These are phyloP conservation scores for Amia ocellicauda DNA, from an alignment of 2,113 vertebrate genomes.

Conservation along the genomic window DNA sequence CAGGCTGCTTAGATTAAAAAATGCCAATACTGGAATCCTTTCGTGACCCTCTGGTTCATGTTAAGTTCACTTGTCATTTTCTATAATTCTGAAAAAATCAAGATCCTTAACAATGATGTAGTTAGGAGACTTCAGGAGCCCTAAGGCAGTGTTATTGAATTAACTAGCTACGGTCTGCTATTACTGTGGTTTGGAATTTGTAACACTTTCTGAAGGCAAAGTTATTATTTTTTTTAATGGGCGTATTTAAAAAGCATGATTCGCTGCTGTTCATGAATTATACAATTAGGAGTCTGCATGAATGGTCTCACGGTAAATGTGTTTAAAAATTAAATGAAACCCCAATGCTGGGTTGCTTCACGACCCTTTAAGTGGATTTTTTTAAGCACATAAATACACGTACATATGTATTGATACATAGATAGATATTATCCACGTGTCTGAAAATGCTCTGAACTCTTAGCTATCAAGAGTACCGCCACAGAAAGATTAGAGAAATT, in stretches of 20 bases:
- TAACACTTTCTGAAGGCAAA: conserved; percentile 44
- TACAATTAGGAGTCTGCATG: conserved; percentile 22
- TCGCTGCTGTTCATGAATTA: conserved; percentile 30
- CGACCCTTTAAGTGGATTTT: too few species aligned
- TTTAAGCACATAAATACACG: too few species aligned
- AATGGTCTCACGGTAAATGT: too few species aligned
- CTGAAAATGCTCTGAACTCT: too few species aligned
- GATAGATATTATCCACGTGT: too few species aligned
- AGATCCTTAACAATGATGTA: conserved; percentile 83
- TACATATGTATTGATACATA: too few species aligned
- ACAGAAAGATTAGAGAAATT: conserved; percentile 49
- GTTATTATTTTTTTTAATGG: conserved; percentile 46
- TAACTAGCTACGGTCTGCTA: conserved; percentile 53
- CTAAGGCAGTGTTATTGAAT: conserved; percentile 60
- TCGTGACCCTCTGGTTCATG: conserved; percentile 85
- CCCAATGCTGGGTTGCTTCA: too few species aligned
- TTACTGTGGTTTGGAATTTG: conserved; percentile 51
- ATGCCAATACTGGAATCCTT: conserved; percentile 95
- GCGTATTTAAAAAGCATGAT: conserved; percentile 22
- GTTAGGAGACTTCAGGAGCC: conserved; percentile 62
- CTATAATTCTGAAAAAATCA: conserved; percentile 87
- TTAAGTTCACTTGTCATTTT: conserved; percentile 98
- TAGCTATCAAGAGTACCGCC: too few species aligned
- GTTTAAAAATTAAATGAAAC: too few species aligned
- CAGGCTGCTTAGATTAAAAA: conserved; percentile 89